Conservation (phyloP, 2,113 vertebrate genomes). For the Campylorhamphus procurvoides region DNA sequence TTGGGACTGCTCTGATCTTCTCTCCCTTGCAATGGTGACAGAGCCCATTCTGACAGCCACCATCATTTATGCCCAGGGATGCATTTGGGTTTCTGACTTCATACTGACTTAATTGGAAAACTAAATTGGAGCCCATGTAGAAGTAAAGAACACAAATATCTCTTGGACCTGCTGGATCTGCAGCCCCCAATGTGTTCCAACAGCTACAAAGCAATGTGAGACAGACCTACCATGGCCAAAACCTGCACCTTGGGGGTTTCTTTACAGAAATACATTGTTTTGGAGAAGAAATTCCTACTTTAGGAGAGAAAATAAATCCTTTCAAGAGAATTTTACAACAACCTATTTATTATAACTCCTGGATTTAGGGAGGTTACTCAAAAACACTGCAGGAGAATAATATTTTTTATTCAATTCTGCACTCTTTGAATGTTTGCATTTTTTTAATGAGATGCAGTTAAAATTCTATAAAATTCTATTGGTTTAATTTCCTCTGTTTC, state of each 20-base stretch:
- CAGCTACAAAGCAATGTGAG: background rate
- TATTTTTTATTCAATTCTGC: background rate
- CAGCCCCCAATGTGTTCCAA: background rate
- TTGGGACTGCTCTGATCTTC: background rate
- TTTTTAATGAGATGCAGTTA: background rate
- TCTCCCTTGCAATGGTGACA: background rate
- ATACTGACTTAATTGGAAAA: background rate
- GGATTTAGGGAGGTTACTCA: background rate
- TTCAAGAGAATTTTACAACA: background rate
- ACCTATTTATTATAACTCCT: background rate
- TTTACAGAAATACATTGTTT: background rate
- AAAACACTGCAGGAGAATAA: background rate
- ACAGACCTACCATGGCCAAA: background rate
- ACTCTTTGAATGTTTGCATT: background rate
- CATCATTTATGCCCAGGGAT: background rate
- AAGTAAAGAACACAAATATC: background rate
- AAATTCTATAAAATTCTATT: background rate
- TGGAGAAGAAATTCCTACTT: background rate
- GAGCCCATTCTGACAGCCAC: background rate
- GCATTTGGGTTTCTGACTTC: background rate
- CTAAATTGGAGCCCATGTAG: background rate
- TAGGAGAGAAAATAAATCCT: background rate
- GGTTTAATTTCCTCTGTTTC: background rate
- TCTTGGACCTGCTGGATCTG: background rate
- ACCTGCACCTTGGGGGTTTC: background rate